phyloP scores from a whole-genome alignment of 2,797 vertebrate genomes.

The Gila robusta region DNA sequence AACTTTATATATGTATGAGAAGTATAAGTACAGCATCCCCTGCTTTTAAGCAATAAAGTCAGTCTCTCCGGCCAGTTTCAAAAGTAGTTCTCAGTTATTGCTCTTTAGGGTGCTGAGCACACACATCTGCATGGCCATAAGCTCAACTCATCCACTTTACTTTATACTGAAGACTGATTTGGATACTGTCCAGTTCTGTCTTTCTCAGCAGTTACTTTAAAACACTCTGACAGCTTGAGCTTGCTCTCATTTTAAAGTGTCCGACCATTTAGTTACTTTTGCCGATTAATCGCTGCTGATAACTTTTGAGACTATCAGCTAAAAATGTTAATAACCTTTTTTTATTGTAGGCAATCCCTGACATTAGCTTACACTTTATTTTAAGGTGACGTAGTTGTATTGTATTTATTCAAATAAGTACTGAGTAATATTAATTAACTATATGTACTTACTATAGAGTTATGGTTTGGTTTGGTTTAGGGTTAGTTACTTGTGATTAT shows the following conservation, averaged over 20 bases:
- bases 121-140: slow-evolving; percentile 41
- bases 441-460: too few species aligned
- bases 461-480: too few species aligned
- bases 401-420: background rate
- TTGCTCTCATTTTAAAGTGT: slow-evolving; percentile 29
- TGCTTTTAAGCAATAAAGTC: slow-evolving; percentile 32
- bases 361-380: background rate
- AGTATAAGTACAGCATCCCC: background rate
- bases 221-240: slow-evolving; percentile 30
- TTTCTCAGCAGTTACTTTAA: slow-evolving; percentile 43
- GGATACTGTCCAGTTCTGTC: slow-evolving; percentile 18
- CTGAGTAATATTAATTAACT: too few species aligned
- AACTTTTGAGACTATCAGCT: background rate
- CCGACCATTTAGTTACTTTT: slow-evolving; percentile 8
- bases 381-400: background rate
- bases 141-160: slow-evolving; percentile 43
- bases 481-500: too few species aligned
- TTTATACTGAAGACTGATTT: slow-evolving; percentile 17
- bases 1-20: slow-evolving; percentile 23
- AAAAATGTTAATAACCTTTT: background rate
- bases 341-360: background rate
- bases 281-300: background rate
- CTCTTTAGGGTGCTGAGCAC: slow-evolving; percentile 44
- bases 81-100: slow-evolving; percentile 32
- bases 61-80: slow-evolving; percentile 27